Percentiles rank a stretch among this genome's conserved stretches.
Conservation (phyloP, 2,797 vertebrate genomes). For the Lutjanus argentimaculatus region DNA sequence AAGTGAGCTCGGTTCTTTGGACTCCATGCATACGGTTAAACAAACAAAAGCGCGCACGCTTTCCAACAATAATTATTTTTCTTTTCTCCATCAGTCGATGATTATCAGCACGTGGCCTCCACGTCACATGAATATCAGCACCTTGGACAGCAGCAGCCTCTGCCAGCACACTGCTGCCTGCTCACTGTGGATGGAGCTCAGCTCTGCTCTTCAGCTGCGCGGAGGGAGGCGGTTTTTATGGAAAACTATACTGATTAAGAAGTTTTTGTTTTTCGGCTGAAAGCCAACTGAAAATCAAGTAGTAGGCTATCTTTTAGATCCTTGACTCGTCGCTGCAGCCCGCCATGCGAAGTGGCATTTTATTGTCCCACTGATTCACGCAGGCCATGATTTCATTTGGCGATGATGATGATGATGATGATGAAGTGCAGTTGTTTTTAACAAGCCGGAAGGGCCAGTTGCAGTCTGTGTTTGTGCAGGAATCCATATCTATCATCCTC, state of each 20-base stretch:
- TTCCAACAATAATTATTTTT: constrained; percentile 16
- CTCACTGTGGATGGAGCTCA: constrained; percentile 27
- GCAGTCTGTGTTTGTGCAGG: constrained; percentile 61
- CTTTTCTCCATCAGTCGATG: constrained; percentile 21
- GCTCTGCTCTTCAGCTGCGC: constrained; percentile 2
- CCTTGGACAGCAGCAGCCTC: constrained; percentile 82
- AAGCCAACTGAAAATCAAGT: constrained; percentile 3
- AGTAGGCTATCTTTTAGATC: background rate
- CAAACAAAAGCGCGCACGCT: background rate
- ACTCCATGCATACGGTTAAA: background rate
- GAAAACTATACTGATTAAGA: background rate
- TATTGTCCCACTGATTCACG: constrained; percentile 28
- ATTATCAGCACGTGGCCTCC: constrained; percentile 64
- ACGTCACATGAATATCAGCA: constrained; percentile 79
- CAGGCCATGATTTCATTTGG: constrained; percentile 20
- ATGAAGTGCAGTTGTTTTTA: constrained; percentile 33
- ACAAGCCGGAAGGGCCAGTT: constrained; percentile 33
- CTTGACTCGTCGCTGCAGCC: background rate
- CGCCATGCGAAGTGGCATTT: constrained; percentile 22
- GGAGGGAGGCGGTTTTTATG: background rate
- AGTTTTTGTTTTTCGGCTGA: constrained; percentile 26
- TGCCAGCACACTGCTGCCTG: constrained; percentile 39
- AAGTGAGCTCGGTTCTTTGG: too few relatives aligned
- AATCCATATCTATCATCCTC: constrained; percentile 65
- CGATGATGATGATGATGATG: constrained; percentile 13